Base-by-base conservation (phyloP, 2,888 invertebrate species). In the Caenorhabditis sinica region DNA sequence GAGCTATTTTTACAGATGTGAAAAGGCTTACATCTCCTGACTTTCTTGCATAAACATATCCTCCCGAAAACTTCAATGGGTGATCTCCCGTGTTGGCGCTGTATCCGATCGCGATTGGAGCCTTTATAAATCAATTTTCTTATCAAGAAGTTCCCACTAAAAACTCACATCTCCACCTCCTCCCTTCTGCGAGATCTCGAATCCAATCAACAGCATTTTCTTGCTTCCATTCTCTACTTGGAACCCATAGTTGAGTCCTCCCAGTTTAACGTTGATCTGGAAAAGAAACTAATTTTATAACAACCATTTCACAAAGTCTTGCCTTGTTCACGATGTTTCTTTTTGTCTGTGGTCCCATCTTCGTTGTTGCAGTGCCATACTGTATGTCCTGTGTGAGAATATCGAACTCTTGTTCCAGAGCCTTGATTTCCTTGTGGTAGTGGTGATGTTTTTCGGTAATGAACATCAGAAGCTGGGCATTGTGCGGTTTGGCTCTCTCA, bases 161-260 rank as follows among this genome's bases (percentile, higher is more conserved):
- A 51, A 40, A 40, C 51, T 17, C 33, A 58, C 65, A 23, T 60
- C 73, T 13, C 61, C 45, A 2, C 33, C 8, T 25, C 63, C 30
- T 15, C 40, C 36, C 17, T 30, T 63, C 28, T 75, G 56, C 0
- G 79, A 72, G 0, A 71, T 77, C 13, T 76, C 74, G 25, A 82
- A 72, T n/a, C 82, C 82, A 15, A 82, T 60, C 23, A 82, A 23
- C 1, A 76, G 28, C 2, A 20, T 17, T 0, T 25, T 36, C 17
- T 28, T 56, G 13, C 15, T 25, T 25, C 2, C 20, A 3, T 15
- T 49, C n/a, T 11, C 23, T 8, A 25, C 1, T 20, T 43, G 15
- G 9, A 85, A n/a, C 0, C n/a, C 28, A 45, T 69, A 73, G 53
- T 85, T 85, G n/a, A 82, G 15, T 5, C 85, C 85, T 2, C 85